These are phyloP conservation scores for Sandelia bainsii DNA, from an alignment of 2,797 vertebrate genomes.

Conservation along the genomic window DNA sequence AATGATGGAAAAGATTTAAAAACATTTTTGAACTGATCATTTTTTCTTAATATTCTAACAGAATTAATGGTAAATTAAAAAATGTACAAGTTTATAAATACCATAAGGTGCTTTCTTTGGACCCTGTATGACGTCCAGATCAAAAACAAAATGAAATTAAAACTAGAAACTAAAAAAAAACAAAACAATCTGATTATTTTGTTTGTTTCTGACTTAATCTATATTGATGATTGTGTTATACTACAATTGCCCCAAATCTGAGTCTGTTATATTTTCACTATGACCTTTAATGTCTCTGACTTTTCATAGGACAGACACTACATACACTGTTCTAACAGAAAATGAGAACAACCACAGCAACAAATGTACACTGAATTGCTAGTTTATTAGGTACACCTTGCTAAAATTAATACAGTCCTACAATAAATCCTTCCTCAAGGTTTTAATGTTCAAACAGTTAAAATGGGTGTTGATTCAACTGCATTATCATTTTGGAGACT, in stretches of 20 bases:
- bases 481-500: background rate
- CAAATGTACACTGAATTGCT: slow-evolving; percentile 19
- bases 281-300: slow-evolving; percentile 3
- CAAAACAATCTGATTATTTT: no score
- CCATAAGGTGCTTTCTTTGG: slow-evolving; percentile 68
- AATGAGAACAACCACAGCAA: slow-evolving; percentile 27
- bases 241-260: background rate
- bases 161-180: no score
- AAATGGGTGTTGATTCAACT: background rate
- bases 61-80: slow-evolving; percentile 9
- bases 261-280: background rate
- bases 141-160: background rate
- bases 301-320: slow-evolving; percentile 38
- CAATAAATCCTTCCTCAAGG: background rate
- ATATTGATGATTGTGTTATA: slow-evolving; percentile 14
- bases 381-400: background rate
- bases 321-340: slow-evolving; percentile 13
- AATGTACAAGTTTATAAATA: background rate
- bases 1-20: slow-evolving; percentile 1
- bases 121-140: slow-evolving; percentile 15
- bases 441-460: background rate
- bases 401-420: background rate
- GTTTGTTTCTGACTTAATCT: background rate
- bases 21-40: background rate
- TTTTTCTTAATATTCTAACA: slow-evolving; percentile 3